These are phyloP conservation scores for Carposina sasakii DNA, from an alignment of 1,140 invertebrate genomes.

Conservation along the genomic window DNA sequence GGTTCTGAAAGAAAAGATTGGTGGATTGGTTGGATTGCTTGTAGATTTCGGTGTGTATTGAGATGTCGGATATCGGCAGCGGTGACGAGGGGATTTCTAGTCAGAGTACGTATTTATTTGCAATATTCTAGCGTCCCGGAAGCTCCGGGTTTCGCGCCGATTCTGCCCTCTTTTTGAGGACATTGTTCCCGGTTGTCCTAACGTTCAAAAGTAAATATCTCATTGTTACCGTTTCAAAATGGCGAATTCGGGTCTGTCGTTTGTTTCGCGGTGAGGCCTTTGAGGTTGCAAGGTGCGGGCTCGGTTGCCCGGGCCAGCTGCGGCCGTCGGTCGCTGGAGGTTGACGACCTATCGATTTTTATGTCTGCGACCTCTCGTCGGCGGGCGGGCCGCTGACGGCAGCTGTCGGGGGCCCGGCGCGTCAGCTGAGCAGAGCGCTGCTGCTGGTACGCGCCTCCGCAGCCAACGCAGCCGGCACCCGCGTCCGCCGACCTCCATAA, in stretches of 20 bases:
- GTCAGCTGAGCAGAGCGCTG: constrained; percentile 19
- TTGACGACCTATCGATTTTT: constrained; percentile 70
- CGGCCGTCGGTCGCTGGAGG: constrained; percentile 47
- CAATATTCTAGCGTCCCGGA: constrained; percentile 36
- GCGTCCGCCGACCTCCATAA: constrained; percentile 4
- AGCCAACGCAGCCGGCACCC: not conserved
- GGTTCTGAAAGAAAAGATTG: constrained; percentile 65
- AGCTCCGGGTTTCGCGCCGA: constrained; percentile 36
- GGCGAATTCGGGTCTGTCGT: constrained; percentile 63
- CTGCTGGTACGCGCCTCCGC: constrained; percentile 40
- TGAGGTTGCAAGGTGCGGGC: constrained; percentile 35
- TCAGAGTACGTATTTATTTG: constrained; percentile 78
- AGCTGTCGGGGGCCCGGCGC: constrained; percentile 24
- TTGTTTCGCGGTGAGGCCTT: constrained; percentile 42
- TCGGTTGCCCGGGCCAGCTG: constrained; percentile 48
- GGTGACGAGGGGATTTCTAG: constrained; percentile 81
- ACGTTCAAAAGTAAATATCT: constrained; percentile 69
- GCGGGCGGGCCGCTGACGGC: constrained; percentile 52
- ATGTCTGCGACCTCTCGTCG: constrained; percentile 72
- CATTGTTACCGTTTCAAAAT: constrained; percentile 73
- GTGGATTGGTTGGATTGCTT: constrained; percentile 64
- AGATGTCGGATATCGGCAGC: constrained; percentile 82
- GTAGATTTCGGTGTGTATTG: constrained; percentile 74
- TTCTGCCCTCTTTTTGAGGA: constrained; percentile 37
- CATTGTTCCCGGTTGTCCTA: constrained; percentile 39